Evolutionary conservation across 2,888 invertebrate species (phyloP).

Genomic region (Trissolcus brochymenae): DNA sequence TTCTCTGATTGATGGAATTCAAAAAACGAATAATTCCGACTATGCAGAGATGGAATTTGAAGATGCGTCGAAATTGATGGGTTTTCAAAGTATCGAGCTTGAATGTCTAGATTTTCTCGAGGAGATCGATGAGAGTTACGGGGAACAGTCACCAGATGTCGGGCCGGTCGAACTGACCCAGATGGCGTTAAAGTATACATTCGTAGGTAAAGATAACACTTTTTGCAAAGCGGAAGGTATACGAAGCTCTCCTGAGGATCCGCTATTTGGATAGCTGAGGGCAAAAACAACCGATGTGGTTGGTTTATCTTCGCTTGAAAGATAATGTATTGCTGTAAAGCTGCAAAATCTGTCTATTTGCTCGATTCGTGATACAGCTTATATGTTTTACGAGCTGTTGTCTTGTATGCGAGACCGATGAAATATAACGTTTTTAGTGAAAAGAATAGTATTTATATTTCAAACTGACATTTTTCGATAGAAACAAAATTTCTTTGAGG

Average conservation of each 20-base stretch:
- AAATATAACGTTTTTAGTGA: too few relatives aligned
- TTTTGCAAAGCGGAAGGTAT: background rate
- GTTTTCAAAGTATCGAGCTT: too few relatives aligned
- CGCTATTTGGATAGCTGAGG: slow-evolving; percentile 1
- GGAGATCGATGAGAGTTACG: background rate
- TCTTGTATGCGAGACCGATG: too few relatives aligned
- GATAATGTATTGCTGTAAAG: slow-evolving; percentile 33
- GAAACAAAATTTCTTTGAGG: too few relatives aligned
- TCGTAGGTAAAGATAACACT: background rate
- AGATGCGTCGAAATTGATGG: too few relatives aligned
- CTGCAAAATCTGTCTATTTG: slow-evolving; percentile 40
- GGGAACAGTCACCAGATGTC: background rate
- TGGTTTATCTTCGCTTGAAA: slow-evolving; percentile 18
- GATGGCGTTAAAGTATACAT: slow-evolving; percentile 11
- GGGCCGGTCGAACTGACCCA: background rate
- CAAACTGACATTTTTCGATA: background rate
- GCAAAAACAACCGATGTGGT: slow-evolving; percentile 11
- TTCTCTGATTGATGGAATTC: background rate
- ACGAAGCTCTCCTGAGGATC: slow-evolving; percentile 22
- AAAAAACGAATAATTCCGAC: too few relatives aligned
- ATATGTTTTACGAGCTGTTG: slow-evolving; percentile 21
- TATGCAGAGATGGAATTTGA: background rate
- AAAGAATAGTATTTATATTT: slow-evolving; percentile 22
- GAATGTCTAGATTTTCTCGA: too few relatives aligned
- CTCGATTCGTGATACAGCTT: slow-evolving; percentile 31